Conservation (phyloP, 1,140 invertebrate species). For the Mamestra configurata region DNA sequence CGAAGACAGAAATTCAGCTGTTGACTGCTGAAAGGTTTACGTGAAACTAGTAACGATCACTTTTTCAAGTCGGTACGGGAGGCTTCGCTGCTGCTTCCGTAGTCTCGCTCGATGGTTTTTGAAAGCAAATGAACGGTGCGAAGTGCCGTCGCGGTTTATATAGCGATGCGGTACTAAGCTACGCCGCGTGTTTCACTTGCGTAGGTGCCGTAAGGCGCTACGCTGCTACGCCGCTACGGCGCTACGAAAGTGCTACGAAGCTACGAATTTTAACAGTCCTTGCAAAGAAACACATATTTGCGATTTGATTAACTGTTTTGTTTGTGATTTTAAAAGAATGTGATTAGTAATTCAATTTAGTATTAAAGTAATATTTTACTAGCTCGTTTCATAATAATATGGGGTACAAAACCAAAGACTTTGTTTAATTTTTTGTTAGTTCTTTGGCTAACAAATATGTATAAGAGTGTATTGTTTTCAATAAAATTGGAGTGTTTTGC, state of each 20-base stretch:
- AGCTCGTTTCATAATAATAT: too few relatives aligned
- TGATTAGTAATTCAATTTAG: too few relatives aligned
- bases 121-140: slow-evolving; percentile 78
- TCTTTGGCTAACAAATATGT: too few relatives aligned
- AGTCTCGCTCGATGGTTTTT: slow-evolving; percentile 68
- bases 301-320: neutral
- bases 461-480: too few relatives aligned
- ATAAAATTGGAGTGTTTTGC: too few relatives aligned
- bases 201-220: slow-evolving; percentile 67
- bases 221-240: slow-evolving; percentile 38
- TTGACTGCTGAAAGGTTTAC: neutral
- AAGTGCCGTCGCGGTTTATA: slow-evolving; percentile 71
- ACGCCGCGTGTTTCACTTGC: slow-evolving; percentile 59
- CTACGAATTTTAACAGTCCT: neutral
- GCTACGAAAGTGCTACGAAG: slow-evolving; percentile 57
- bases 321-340: neutral
- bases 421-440: too few relatives aligned
- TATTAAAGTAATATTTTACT: too few relatives aligned
- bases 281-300: neutral
- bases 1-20: slow-evolving; percentile 17
- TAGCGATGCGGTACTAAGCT: slow-evolving; percentile 59
- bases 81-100: slow-evolving; percentile 61
- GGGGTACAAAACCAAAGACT: too few relatives aligned
- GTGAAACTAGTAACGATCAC: slow-evolving; percentile 31
- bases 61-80: slow-evolving; percentile 37